Base-by-base conservation (phyloP, 2,888 invertebrate species). In the Campaea margaritaria region DNA sequence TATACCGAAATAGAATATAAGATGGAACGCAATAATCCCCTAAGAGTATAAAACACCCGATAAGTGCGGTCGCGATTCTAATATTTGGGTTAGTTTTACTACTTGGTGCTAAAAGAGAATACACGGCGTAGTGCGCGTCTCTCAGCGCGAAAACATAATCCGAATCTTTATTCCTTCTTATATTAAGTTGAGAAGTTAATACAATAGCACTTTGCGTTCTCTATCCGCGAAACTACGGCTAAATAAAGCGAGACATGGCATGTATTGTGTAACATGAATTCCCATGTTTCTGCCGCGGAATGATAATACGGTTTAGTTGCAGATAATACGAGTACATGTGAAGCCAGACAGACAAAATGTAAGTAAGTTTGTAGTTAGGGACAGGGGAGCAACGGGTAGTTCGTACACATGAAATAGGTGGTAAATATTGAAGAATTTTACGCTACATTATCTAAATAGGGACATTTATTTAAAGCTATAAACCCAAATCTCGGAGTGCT, bases 141-240 rank as follows among this genome's bases (percentile, higher is more conserved):
- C 71, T 75, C 74, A 62, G 65, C 68, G 71, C 71, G 72, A 66
- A 72, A 65, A 68, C 76, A 76, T 78, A 79, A 79, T 75, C 72
- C 79, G 76, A 72, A 79, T 82, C 74, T 76, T 78, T 81, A 81
- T 79, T 75, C 75, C 62, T 57, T 43, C 42, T 70, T 64, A 77
- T 75, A 74, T 73, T 73, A 76, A 74, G 74, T 74, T 73, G 74
- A 75, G 73, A 76, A 81, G 78, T 82, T 84, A 82, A 83, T 83
- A 79, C 79, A 82, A 80, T 74, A 76, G 70, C 74, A 67, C 72
- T 81, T 74, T 78, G 73, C 70, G 75, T 75, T 75, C 69, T 72
- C 68, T 77, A 78, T 78, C 78, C 78, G 72, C 73, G 73, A 75
- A 82, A 80, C 72, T 74, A 76, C 70, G 64, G 70, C 70, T 73